Conservation (phyloP, 2,113 vertebrate genomes). For the Phrynosoma platyrhinos region DNA sequence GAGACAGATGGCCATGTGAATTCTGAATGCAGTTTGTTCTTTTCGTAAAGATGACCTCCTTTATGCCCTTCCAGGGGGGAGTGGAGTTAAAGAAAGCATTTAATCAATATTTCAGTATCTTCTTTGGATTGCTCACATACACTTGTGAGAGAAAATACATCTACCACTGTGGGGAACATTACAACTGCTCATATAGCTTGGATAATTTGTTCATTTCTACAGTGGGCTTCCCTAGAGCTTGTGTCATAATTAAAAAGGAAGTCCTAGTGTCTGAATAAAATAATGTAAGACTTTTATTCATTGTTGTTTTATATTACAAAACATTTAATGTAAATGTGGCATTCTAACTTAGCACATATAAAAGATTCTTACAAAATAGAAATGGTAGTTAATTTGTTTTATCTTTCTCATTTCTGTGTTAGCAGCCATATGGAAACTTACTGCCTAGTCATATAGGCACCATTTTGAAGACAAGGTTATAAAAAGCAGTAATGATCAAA, state of each 20-base stretch:
- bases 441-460: neutral
- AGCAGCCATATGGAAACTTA: neutral
- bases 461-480: constrained; percentile 14
- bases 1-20: neutral
- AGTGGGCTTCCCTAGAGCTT: constrained; percentile 25
- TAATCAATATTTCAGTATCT: constrained; percentile 32
- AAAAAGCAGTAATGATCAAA: neutral
- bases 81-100: constrained; percentile 22
- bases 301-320: constrained; percentile 37
- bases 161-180: constrained; percentile 6
- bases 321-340: neutral
- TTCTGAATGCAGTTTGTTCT: constrained; percentile 7
- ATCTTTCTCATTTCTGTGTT: neutral
- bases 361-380: neutral
- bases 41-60: neutral
- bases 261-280: constrained; percentile 32
- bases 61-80: neutral
- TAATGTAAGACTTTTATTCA: constrained; percentile 19
- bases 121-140: neutral
- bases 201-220: constrained; percentile 37
- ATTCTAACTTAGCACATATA: neutral
- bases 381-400: neutral
- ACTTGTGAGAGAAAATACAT: constrained; percentile 30
- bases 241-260: constrained; percentile 43
- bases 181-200: constrained; percentile 20